Percentiles rank a stretch among this genome's conserved stretches.
phyloP scores from a whole-genome alignment of 2,888 invertebrate genomes.

The Cremastinae sp. region DNA sequence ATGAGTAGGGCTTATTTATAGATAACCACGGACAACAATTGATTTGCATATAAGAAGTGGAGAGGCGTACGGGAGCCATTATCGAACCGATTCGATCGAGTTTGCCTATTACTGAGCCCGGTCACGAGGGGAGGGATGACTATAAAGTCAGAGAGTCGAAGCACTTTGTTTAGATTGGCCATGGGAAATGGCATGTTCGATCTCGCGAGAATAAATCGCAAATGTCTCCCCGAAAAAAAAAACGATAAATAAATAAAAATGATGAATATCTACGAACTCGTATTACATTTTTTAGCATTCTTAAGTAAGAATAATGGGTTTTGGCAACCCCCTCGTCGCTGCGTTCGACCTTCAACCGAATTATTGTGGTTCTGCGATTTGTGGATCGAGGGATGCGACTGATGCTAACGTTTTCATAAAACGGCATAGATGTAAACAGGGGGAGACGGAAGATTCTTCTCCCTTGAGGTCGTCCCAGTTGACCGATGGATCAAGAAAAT shows the following conservation, averaged over 20 bases:
- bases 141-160: conserved; percentile 57
- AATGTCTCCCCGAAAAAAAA: conserved; percentile 2
- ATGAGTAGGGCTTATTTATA: conserved; percentile 14
- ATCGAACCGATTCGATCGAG: conserved; percentile 58
- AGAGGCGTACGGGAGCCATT: conserved; percentile 66
- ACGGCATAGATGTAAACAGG: conserved; percentile 32
- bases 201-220: conserved; percentile 23
- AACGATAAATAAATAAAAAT: conserved; percentile 17
- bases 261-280: conserved; percentile 12
- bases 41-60: conserved; percentile 78
- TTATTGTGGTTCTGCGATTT: conserved; percentile 50
- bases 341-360: conserved; percentile 46
- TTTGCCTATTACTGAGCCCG: conserved; percentile 45
- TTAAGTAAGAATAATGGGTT: conserved; percentile 54
- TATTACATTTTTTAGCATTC: conserved; percentile 25
- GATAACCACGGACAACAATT: conserved; percentile 70
- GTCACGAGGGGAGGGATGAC: conserved; percentile 41
- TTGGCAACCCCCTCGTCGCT: conserved; percentile 23
- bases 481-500: conserved; percentile 31
- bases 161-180: conserved; percentile 56
- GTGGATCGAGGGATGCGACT: conserved; percentile 13
- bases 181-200: conserved; percentile 26
- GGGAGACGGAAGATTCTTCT: conserved; percentile 30
- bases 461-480: conserved; percentile 20
- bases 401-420: conserved; percentile 52